Evolutionary conservation across 2,888 invertebrate species (phyloP), one percentile per base, ranked within the genome.

Genomic region (Ptychoptera contaminata): DNA sequence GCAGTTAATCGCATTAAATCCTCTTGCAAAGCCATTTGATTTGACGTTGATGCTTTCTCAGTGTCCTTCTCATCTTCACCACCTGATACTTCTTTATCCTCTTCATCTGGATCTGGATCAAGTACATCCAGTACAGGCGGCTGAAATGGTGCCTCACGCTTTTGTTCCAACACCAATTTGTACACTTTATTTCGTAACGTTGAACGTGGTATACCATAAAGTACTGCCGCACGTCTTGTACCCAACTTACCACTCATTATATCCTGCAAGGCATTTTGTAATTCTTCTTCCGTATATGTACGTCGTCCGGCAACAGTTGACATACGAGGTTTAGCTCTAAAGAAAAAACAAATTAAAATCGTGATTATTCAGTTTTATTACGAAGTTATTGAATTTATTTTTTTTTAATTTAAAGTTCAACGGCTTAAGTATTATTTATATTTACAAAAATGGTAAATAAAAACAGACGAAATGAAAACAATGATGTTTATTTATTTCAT

Each of bases 161-260:
- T 76, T 42, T 76, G 72, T 55, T 84, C 84, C 66, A 79, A 69
- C 46, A 77, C 73, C 58, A 85, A 70, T 65, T 88, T 88, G 72
- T 84, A 83, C 60, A 87, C 90, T 69, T 97, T 97, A 71, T 94
- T 97, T 50, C 96, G 77, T 42, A 97, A 76, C 23, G 94, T 96
- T 52, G 96, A 93, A 51, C 96, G 77, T 8, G 96, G 96, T 61
- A 96, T 93, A 56, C 93, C 92, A 67, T 97, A 97, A 56, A 93
- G 82, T 44, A 90, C 88, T 43, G 96, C 88, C 8, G 96, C 94
- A 47, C 94, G 74, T 39, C 94, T 72, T 7, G 93, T 92, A 51
- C 93, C 94, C 54, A 96, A 71, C 58, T 88, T 84, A 14, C 93
- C 93, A 53, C 83, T 83, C 64, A 90, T 84, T 60, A 96, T 92